These are phyloP conservation scores for Yponomeuta plumbellus DNA, from an alignment of 2,888 invertebrate genomes.

Conservation along the genomic window DNA sequence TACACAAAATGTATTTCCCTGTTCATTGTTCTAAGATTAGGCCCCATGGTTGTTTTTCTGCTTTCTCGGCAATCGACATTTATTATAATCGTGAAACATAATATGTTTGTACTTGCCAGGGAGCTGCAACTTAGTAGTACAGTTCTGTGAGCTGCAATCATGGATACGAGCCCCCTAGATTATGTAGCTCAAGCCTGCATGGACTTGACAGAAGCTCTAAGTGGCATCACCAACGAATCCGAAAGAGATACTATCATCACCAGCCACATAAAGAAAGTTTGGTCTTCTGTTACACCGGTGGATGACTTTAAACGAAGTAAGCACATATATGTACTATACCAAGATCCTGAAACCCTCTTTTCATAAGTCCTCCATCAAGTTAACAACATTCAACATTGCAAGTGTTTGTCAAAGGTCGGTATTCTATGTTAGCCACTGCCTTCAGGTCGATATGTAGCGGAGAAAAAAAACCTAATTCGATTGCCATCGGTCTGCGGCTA, in stretches of 20 bases:
- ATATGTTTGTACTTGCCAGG: too few relatives aligned
- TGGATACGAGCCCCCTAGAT: conserved; percentile 63
- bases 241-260: conserved; percentile 69
- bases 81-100: background rate
- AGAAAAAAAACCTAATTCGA: too few relatives aligned
- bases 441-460: too few relatives aligned
- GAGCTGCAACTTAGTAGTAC: too few relatives aligned
- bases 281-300: conserved; percentile 44
- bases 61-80: background rate
- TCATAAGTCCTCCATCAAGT: too few relatives aligned
- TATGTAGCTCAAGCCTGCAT: conserved; percentile 73
- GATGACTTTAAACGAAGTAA: conserved; percentile 69
- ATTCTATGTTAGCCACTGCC: too few relatives aligned
- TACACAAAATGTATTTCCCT: too few relatives aligned
- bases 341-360: conserved; percentile 15
- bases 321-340: conserved; percentile 21
- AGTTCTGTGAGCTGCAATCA: conserved; percentile 27
- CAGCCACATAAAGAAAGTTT: conserved; percentile 75
- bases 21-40: too few relatives aligned
- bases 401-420: too few relatives aligned
- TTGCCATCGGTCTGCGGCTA: too few relatives aligned
- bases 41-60: background rate
- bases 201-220: conserved; percentile 70
- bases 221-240: conserved; percentile 40
- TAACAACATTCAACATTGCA: too few relatives aligned